These are phyloP conservation scores for Trichonephila inaurata DNA, from an alignment of 1,140 invertebrate genomes.

Conservation along the genomic window DNA sequence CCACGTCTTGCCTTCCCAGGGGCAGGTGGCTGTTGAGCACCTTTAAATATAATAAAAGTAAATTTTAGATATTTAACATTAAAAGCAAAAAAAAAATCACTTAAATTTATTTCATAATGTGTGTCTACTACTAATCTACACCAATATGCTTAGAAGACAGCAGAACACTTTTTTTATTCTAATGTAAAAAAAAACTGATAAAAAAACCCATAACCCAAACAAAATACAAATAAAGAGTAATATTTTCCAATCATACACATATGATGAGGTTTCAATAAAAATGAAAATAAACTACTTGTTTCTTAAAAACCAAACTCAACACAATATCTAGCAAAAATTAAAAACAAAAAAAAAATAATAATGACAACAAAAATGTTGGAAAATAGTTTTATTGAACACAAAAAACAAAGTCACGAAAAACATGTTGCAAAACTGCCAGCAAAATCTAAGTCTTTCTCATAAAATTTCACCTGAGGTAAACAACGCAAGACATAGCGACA, in stretches of 20 bases:
- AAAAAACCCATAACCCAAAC: too few relatives aligned
- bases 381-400: slow-evolving; percentile 72
- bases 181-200: too few relatives aligned
- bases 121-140: too few relatives aligned
- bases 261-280: too few relatives aligned
- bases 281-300: too few relatives aligned
- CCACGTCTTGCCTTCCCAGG: slow-evolving; percentile 70
- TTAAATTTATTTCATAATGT: too few relatives aligned
- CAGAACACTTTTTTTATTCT: background rate
- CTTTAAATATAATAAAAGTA: slow-evolving; percentile 35
- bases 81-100: background rate
- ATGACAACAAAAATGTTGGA: slow-evolving; percentile 45
- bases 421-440: slow-evolving; percentile 24
- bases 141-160: background rate
- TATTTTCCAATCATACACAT: too few relatives aligned
- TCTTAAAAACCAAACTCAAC: too few relatives aligned
- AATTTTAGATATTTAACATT: background rate
- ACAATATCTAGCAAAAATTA: background rate
- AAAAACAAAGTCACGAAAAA: slow-evolving; percentile 22
- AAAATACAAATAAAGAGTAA: too few relatives aligned
- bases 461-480: slow-evolving; percentile 47
- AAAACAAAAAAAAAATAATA: slow-evolving; percentile 41
- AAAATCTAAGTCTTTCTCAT: slow-evolving; percentile 48
- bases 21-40: slow-evolving; percentile 72
- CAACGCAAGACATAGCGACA: slow-evolving; percentile 34